phyloP scores from a whole-genome alignment of 2,888 invertebrate genomes.

The Acanthosepion pharaonis region DNA sequence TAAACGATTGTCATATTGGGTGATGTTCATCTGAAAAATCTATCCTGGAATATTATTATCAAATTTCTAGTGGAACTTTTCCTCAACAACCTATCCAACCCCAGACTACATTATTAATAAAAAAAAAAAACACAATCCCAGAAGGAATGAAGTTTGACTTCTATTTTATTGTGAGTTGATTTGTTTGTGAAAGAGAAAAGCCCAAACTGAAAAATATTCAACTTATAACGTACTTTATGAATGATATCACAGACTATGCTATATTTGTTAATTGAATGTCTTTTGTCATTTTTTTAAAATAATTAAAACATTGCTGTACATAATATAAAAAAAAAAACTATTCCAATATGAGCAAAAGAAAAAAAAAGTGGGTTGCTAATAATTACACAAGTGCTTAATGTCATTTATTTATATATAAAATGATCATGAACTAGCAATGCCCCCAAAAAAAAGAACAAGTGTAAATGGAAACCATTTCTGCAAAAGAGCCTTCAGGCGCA shows the following conservation, averaged over 20 bases:
- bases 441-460: neutral
- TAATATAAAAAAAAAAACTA: neutral
- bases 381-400: neutral
- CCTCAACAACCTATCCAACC: neutral
- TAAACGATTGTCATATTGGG: neutral
- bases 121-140: neutral
- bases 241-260: constrained; percentile 33
- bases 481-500: neutral
- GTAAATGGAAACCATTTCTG: neutral
- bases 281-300: neutral
- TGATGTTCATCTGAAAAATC: neutral
- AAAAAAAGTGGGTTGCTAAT: neutral
- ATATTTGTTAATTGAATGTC: constrained; percentile 16
- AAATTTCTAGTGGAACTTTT: neutral
- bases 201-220: neutral
- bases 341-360: neutral
- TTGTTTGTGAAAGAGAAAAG: neutral
- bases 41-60: neutral
- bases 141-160: neutral
- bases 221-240: neutral
- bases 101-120: neutral
- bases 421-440: neutral
- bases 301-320: constrained; percentile 22
- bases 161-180: neutral
- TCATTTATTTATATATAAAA: neutral